Percentiles rank a stretch among this genome's conserved stretches.
These are phyloP conservation scores for Glaucopsyche alexis DNA, from an alignment of 2,888 invertebrate genomes.

Conservation along the genomic window DNA sequence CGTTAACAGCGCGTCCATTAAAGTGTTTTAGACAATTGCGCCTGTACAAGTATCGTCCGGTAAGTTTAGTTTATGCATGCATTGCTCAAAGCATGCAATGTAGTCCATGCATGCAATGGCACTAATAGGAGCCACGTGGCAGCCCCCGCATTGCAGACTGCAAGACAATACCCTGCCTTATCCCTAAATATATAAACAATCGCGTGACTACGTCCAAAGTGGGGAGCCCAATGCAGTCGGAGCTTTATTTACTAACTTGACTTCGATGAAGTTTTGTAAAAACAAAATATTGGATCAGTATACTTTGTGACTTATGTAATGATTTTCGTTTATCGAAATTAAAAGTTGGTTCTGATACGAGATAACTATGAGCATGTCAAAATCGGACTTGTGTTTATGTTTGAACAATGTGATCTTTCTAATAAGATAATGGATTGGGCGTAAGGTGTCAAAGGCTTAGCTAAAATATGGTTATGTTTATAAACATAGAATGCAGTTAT, in stretches of 20 bases:
- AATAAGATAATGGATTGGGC: neutral
- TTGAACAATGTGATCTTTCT: neutral
- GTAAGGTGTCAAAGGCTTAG: too few relatives aligned
- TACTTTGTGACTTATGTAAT: neutral
- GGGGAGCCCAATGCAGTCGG: neutral
- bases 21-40: constrained; percentile 47
- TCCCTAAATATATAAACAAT: constrained; percentile 26
- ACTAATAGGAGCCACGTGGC: constrained; percentile 79
- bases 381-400: neutral
- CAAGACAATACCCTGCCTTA: constrained; percentile 66
- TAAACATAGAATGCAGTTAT: neutral
- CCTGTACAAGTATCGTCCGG: constrained; percentile 53
- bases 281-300: neutral
- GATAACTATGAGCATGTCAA: neutral
- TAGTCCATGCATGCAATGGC: constrained; percentile 71
- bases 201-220: constrained; percentile 19
- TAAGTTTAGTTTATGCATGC: constrained; percentile 54
- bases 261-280: neutral
- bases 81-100: constrained; percentile 42
- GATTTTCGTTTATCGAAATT: neutral
- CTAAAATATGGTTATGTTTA: constrained; percentile 5
- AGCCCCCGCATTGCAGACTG: constrained; percentile 77
- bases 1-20: constrained; percentile 14
- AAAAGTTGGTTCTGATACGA: neutral
- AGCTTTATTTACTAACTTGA: constrained; percentile 8